Evolutionary conservation across 2,888 invertebrate genomes (phyloP).

Genomic region (Ophion ellenae): DNA sequence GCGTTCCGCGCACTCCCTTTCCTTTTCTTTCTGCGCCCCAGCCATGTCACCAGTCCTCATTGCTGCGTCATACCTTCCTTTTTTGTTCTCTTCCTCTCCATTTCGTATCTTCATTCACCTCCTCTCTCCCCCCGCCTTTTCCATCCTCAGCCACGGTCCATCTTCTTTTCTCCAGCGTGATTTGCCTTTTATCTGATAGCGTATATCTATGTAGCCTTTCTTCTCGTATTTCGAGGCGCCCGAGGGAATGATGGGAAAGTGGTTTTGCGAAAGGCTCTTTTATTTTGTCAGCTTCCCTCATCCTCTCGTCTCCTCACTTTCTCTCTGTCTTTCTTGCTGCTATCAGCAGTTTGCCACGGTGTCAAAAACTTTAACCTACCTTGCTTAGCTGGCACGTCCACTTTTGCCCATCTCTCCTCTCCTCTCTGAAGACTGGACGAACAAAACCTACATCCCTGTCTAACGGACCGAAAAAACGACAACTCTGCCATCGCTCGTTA

Average conservation of each 20-base stretch:
- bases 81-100: slow-evolving; percentile 43
- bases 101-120: slow-evolving; percentile 60
- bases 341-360: slow-evolving; percentile 44
- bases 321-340: slow-evolving; percentile 28
- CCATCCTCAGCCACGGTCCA: slow-evolving; percentile 16
- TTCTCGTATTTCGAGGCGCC: slow-evolving; percentile 40
- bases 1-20: slow-evolving; percentile 56
- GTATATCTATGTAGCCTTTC: slow-evolving; percentile 49
- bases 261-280: slow-evolving; percentile 47
- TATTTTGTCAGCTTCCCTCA: slow-evolving; percentile 42
- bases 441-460: slow-evolving; percentile 22
- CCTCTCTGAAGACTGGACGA: slow-evolving; percentile 20
- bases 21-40: slow-evolving; percentile 47
- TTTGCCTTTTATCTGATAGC: slow-evolving; percentile 47
- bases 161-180: slow-evolving; percentile 40
- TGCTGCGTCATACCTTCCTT: slow-evolving; percentile 41
- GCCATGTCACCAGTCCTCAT: slow-evolving; percentile 23
- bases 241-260: slow-evolving; percentile 37
- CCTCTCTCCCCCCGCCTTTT: slow-evolving; percentile 11
- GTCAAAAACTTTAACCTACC: slow-evolving; percentile 53
- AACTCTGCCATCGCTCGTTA: slow-evolving; percentile 1
- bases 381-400: slow-evolving; percentile 6
- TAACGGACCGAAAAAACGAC: slow-evolving; percentile 14
- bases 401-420: slow-evolving; percentile 15
- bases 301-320: slow-evolving; percentile 48